Evolutionary conservation across 2,113 vertebrate species (phyloP).

Genomic region (Anolis sagrei): DNA sequence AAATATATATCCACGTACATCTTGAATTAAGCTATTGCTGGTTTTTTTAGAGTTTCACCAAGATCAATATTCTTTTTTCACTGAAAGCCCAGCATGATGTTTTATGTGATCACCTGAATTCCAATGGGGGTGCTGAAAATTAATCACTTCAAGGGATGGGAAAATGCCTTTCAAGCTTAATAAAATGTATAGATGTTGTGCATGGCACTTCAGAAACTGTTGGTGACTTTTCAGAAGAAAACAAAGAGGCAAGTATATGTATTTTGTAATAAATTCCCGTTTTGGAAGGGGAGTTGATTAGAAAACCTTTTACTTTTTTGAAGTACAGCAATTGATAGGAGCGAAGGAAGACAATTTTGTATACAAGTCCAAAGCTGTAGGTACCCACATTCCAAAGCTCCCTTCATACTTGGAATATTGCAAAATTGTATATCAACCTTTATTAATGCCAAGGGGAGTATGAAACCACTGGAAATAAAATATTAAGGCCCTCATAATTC

Average conservation of each 20-base stretch:
- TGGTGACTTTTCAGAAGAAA: neutral
- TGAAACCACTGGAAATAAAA: too few relatives aligned
- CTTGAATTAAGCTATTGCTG: slow-evolving; percentile 12
- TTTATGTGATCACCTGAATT: slow-evolving; percentile 25
- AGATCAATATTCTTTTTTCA: slow-evolving; percentile 28
- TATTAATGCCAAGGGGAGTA: too few relatives aligned
- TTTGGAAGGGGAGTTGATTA: too few relatives aligned
- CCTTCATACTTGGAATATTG: too few relatives aligned
- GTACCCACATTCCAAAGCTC: too few relatives aligned
- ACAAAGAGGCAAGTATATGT: too few relatives aligned
- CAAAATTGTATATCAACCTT: too few relatives aligned
- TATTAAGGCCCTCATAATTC: neutral
- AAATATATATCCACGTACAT: neutral
- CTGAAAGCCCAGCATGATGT: slow-evolving; percentile 4
- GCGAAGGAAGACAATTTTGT: too few relatives aligned
- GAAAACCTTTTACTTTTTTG: too few relatives aligned
- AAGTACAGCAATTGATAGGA: too few relatives aligned
- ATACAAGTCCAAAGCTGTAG: too few relatives aligned
- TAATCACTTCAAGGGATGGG: neutral
- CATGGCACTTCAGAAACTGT: neutral
- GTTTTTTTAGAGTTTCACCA: neutral
- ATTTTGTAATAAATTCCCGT: too few relatives aligned
- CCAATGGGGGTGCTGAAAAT: slow-evolving; percentile 22
- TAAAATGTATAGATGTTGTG: neutral
- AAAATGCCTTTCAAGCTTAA: slow-evolving; percentile 2